Base-by-base conservation (phyloP, 2,888 invertebrate species). In the Sericinus montela region DNA sequence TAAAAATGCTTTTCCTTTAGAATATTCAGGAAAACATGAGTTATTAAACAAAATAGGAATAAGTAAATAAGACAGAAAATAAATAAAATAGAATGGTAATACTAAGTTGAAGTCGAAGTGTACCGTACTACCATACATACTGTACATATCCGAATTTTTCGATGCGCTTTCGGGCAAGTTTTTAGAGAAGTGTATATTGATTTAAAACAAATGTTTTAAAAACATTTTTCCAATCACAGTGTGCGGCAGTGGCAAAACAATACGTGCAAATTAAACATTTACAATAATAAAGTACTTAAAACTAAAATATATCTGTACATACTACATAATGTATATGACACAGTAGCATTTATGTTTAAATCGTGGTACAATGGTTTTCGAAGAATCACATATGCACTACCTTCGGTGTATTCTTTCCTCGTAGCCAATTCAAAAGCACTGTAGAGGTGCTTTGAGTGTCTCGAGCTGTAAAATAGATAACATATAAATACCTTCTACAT, bases 361-460 rank as follows among this genome's bases (percentile, higher is more conserved):
- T 19, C 25, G 8, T 25, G 8, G 8, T 25, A 8, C 25, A 8
- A 6, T 7, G 23, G 36, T 19, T 19, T 19, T 19, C 19, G 19
- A 19, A 35, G 57, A 53, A 68, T 86, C 71, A 90, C 90, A 89
- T 85, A 53, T 86, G 82, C 41, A 89, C 87, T 50, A 91, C 91
- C 83, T 91, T 92, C n/a, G 92, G 92, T 23, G 92, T 92, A 65
- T 93, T 93, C 72, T 92, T 93, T 54, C 95, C 95, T 91, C 94
- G 92, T 51, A 95, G 87, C 95, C 95, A 95, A 80, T 95, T 94
- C 56, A 95, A 80, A 41, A 95, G 90, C 54, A 94, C 93, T 57
- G 94, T 94, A 50, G 95, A 93, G 23, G 95, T 93, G 72, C 94
- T 94, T 76, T 95, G 94, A 42, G 93, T 92, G 69, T 94, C 93